Evolutionary conservation across 2,888 invertebrate genomes (phyloP).

Genomic region (Steinernema carpocapsae): DNA sequence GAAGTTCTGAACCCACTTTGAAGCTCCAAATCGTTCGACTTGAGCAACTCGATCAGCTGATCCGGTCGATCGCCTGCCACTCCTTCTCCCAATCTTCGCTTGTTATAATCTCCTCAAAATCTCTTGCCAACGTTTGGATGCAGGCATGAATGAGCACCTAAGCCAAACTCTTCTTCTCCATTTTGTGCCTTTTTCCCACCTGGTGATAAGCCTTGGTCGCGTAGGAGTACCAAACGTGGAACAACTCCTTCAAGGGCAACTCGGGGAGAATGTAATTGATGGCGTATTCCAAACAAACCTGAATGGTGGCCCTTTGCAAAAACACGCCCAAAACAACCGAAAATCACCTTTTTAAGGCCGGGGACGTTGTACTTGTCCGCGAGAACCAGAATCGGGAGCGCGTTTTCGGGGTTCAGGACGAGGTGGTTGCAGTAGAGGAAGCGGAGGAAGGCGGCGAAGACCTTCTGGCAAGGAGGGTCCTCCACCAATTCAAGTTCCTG

Average conservation of each 20-base stretch:
- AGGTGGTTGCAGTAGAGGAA: constrained; percentile 71
- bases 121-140: constrained; percentile 57
- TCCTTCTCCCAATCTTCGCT: constrained; percentile 70
- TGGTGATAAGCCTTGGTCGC: constrained; percentile 69
- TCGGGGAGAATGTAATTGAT: constrained; percentile 69
- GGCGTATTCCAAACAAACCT: constrained; percentile 71
- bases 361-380: constrained; percentile 71
- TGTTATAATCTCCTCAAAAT: constrained; percentile 66
- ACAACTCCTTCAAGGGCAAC: constrained; percentile 70
- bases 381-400: constrained; percentile 70
- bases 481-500: constrained; percentile 69
- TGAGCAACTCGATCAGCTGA: constrained; percentile 70
- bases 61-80: constrained; percentile 69
- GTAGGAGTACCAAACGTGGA: constrained; percentile 72
- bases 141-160: constrained; percentile 55
- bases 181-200: no score
- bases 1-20: constrained; percentile 61
- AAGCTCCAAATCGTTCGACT: constrained; percentile 69
- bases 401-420: constrained; percentile 69
- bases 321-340: no score
- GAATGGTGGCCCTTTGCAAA: background rate
- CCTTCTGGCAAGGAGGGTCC: constrained; percentile 69
- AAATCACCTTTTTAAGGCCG: constrained; percentile 67
- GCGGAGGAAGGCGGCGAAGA: constrained; percentile 70
- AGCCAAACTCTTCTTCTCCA: constrained; percentile 5